These are phyloP conservation scores for Melipona beecheii DNA, from an alignment of 2,888 invertebrate genomes.

Conservation along the genomic window DNA sequence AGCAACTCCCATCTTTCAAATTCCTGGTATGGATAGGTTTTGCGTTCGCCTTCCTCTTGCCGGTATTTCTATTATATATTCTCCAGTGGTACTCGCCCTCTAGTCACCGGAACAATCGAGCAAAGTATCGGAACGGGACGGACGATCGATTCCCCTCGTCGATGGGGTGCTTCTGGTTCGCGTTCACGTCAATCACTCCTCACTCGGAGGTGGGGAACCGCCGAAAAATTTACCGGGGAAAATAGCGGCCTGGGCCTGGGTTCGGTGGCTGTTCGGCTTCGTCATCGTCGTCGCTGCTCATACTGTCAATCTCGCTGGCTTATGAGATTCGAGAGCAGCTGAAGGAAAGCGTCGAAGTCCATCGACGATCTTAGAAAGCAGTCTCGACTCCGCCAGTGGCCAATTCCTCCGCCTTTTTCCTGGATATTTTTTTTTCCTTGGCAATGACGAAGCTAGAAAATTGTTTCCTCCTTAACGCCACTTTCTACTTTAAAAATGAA, in stretches of 20 bases:
- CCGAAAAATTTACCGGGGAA: slow-evolving; percentile 97
- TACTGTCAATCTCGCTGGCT: slow-evolving; percentile 97
- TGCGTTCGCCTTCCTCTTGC: slow-evolving; percentile 95
- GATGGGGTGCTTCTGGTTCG: slow-evolving; percentile 98
- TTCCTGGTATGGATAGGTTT: slow-evolving; percentile 97
- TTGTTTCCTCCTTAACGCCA: slow-evolving; percentile 86
- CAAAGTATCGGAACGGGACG: slow-evolving; percentile 94
- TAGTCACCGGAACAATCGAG: slow-evolving; percentile 95
- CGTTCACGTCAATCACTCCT: slow-evolving; percentile 97
- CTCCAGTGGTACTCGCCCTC: slow-evolving; percentile 98
- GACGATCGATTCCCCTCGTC: slow-evolving; percentile 96
- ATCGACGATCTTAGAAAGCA: slow-evolving; percentile 96
- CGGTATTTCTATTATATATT: slow-evolving; percentile 95
- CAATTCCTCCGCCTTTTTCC: slow-evolving; percentile 90
- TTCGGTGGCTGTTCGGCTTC: slow-evolving; percentile 96
- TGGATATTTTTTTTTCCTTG: slow-evolving; percentile 91
- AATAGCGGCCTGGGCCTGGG: slow-evolving; percentile 95
- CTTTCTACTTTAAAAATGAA: neutral
- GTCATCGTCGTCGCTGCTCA: slow-evolving; percentile 98
- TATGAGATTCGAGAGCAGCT: slow-evolving; percentile 95
- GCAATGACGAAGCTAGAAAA: slow-evolving; percentile 97
- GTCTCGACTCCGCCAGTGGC: slow-evolving; percentile 95
- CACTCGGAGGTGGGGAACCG: slow-evolving; percentile 94
- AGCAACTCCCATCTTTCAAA: slow-evolving; percentile 95
- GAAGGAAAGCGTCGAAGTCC: slow-evolving; percentile 94